Evolutionary conservation across 2,113 vertebrate species (phyloP), one percentile per base, ranked within the genome.

Genomic region (Leiothrix lutea): DNA sequence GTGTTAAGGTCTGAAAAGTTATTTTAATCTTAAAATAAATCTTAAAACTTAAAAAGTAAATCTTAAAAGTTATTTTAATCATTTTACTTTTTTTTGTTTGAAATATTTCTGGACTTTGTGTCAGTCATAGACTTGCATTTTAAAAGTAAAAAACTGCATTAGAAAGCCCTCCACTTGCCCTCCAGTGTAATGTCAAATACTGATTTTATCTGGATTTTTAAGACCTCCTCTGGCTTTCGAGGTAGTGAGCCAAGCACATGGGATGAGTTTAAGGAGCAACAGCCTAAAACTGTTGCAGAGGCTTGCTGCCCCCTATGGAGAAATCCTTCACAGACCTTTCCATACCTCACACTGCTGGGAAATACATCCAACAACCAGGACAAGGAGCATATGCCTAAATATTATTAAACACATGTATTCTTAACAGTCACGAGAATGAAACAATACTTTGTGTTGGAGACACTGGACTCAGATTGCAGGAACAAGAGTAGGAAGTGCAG

Each of bases 241-340:
- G 29, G 13, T 56, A 15, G 15, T 70, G 23, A 77, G 74, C 29
- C 47, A 66, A 86, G 51, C 38, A 83, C 22, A 80, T 10, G 33
- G 45, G 23, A 71, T 31, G 5, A 65, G 24, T 26, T 44, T 23
- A n/a, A 75, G 17, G 33, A 95, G 33, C 36, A 47, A 75, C 40
- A 14, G 54, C 8, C 57, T 36, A 23, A 35, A 47, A 81, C 23
- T 66, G 66, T 44, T 25, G 54, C 92, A 91, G 92, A 73, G 36
- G 47, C 80, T 67, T 95, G 92, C 95, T 96, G 96, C 94, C 94
- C 95, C 91, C 96, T 94, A 89, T 35, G 65, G 95, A 95, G 70
- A 94, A 89, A 70, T 2, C 24, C 50, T 50, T 75, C 77, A 60
- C 51, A 86, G 66, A 54, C 21, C 64, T 65, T 65, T 19, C 25